Evolutionary conservation across 2,797 vertebrate species (phyloP), one percentile per base, ranked within the genome.

Genomic region (Hozukius guyotensis): DNA sequence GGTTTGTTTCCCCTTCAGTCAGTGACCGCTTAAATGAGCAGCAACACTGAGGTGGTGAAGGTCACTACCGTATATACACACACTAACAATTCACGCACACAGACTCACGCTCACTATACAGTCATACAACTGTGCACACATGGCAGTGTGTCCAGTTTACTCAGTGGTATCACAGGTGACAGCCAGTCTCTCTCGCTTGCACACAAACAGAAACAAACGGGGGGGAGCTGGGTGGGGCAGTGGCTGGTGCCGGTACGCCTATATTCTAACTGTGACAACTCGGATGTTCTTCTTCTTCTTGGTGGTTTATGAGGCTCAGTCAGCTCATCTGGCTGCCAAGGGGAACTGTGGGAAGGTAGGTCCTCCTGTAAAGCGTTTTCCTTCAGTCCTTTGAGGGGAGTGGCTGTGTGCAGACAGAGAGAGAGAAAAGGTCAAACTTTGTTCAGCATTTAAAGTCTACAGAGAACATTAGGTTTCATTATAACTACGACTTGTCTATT

Each of bases 151-250:
- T 78, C 67, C 89, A 74, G 85, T 88, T 88, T 70, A 82, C 68
- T 90, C 82, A 92, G 88, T 89, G 91, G 91, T 87, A 81, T 90
- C 85, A 82, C 71, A 81, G 80, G 84, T 89, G 81, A 84, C 83
- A 77, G 78, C 63, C 67, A 75, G 66, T 83, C 71, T 83, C 32
- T 56, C 27, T 12, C 66, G 24, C 62, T 8, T 22, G 2, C 34
- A 64, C 77, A 65, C 61, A 72, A 49, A 86, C 71, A 63, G 55
- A 85, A 81, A 80, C 77, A 81, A 80, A 85, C 34, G 13, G 46
- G 73, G 73, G 74, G 42, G 42, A 89, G 74, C 66, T 72, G 86
- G 71, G 76, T 68, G 79, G 82, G 83, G 70, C 87, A 82, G 86
- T 85, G 87, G 84, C 81, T 67, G 70, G 64, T 84, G 86, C 72